Percentiles rank a stretch among this genome's conserved stretches.
These are phyloP conservation scores for Pentalonia nigronervosa DNA, from an alignment of 1,140 invertebrate genomes.

Conservation along the genomic window DNA sequence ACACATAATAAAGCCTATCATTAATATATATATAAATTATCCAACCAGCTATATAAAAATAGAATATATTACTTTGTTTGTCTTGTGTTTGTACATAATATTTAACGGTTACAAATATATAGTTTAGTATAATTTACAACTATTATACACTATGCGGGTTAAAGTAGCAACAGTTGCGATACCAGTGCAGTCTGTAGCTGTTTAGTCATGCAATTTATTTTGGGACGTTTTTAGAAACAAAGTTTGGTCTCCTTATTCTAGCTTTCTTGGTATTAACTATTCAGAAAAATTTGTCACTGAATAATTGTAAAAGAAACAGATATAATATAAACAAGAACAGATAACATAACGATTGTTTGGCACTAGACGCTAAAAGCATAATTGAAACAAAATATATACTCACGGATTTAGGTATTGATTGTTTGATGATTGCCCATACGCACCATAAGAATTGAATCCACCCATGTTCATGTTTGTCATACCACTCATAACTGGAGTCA, in stretches of 20 bases:
- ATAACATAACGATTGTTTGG: background rate
- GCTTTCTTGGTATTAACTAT: background rate
- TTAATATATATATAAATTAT: background rate
- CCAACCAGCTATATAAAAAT: background rate
- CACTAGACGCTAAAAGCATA: too few relatives aligned
- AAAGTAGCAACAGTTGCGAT: too few relatives aligned
- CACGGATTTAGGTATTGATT: constrained; percentile 13
- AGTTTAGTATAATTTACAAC: too few relatives aligned
- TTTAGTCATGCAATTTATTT: too few relatives aligned
- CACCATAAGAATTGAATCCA: constrained; percentile 24
- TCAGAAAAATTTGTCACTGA: background rate
- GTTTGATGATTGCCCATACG: background rate
- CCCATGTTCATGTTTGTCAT: background rate
- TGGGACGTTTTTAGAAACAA: too few relatives aligned
- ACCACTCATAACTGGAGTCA: background rate
- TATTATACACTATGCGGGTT: too few relatives aligned
- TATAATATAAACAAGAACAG: background rate
- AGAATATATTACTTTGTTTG: background rate
- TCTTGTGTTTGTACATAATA: background rate
- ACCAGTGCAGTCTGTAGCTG: too few relatives aligned
- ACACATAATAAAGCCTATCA: background rate
- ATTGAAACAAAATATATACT: background rate
- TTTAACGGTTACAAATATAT: too few relatives aligned
- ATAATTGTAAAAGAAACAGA: background rate
- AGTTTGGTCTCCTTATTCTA: too few relatives aligned